Evolutionary conservation across 2,113 vertebrate genomes (phyloP).

Genomic region (Phrynosoma platyrhinos): DNA sequence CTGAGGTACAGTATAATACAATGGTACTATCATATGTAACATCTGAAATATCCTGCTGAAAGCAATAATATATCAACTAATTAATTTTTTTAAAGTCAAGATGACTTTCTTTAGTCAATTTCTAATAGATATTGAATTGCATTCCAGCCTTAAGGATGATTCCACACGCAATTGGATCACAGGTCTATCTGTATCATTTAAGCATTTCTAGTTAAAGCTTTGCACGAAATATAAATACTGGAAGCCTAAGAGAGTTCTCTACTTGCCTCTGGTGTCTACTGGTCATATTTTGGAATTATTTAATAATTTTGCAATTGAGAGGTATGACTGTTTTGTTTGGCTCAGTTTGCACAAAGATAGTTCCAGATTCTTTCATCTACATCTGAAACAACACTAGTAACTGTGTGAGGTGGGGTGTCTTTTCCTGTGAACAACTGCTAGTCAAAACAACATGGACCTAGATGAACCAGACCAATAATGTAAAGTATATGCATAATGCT

Average conservation of each 20-base stretch:
- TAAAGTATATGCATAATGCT: background rate
- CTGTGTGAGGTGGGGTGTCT: no score
- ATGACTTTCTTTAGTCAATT: constrained; percentile 3
- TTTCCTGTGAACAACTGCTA: background rate
- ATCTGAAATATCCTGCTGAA: background rate
- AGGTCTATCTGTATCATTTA: background rate
- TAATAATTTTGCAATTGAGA: background rate
- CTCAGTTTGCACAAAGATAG: background rate
- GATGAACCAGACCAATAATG: background rate
- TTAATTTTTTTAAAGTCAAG: background rate
- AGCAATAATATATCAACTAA: background rate
- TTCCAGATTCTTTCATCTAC: background rate
- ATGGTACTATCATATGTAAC: background rate
- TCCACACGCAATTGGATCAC: background rate
- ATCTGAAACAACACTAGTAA: background rate
- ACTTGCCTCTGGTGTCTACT: background rate
- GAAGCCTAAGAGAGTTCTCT: background rate
- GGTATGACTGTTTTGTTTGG: background rate
- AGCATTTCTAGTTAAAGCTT: background rate
- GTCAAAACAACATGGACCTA: background rate
- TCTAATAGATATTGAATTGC: background rate
- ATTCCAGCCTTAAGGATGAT: background rate
- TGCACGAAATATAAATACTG: background rate
- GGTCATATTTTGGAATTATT: background rate
- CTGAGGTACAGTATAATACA: constrained; percentile 3